A percentile compares a stretch with the other conserved stretches of the same genome.
phyloP scores from a whole-genome alignment of 2,113 vertebrate species.

The Cyprinodon tularosa region DNA sequence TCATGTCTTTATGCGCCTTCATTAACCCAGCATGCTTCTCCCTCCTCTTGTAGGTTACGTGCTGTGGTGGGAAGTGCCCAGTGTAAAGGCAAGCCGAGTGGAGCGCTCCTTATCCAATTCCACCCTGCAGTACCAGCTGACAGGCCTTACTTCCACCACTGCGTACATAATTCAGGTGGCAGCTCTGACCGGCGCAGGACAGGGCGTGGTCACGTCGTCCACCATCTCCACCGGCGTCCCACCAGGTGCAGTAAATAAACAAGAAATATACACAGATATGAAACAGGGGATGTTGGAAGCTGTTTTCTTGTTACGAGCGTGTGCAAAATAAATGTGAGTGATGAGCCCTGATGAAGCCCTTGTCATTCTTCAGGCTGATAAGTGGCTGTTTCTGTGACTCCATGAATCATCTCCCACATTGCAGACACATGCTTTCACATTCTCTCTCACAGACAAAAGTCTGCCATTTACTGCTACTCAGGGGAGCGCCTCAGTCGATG shows the following conservation, averaged over 20 bases:
- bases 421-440: constrained; percentile 33
- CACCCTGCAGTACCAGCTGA: constrained; percentile 88
- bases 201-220: constrained; percentile 84
- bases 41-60: constrained; percentile 81
- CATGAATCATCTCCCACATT: constrained; percentile 76
- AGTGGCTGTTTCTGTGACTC: constrained; percentile 71
- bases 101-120: constrained; percentile 81
- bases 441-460: constrained; percentile 31
- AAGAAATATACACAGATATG: neutral
- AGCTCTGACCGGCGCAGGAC: constrained; percentile 83
- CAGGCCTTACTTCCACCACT: constrained; percentile 89
- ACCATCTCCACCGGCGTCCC: constrained; percentile 96
- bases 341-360: constrained; percentile 73
- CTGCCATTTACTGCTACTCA: constrained; percentile 58
- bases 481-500: constrained; percentile 18
- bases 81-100: constrained; percentile 82
- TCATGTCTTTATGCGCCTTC: constrained; percentile 28
- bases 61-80: constrained; percentile 90
- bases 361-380: constrained; percentile 74
- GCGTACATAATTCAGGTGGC: constrained; percentile 90
- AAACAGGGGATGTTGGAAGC: constrained; percentile 20
- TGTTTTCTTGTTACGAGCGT: constrained; percentile 5
- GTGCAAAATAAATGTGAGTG: constrained; percentile 68
- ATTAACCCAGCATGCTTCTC: constrained; percentile 41
- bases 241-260: constrained; percentile 83